These are phyloP conservation scores for Semnopithecus entellus DNA, from an alignment of 2,113 vertebrate genomes.

Conservation along the genomic window DNA sequence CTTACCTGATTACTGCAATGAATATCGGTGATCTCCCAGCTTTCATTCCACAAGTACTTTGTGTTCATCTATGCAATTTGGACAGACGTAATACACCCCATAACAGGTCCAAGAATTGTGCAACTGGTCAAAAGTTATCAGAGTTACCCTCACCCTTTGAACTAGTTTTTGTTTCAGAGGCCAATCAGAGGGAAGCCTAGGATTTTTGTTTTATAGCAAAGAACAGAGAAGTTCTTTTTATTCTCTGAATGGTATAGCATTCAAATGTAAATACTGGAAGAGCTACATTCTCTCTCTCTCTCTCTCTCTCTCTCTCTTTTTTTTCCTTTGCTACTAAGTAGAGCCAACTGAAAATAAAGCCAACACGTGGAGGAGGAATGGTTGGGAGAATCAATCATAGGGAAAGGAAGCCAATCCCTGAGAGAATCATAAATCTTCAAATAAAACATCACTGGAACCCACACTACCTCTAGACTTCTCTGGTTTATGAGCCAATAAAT, in stretches of 20 bases:
- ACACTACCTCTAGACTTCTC: conserved; percentile 8
- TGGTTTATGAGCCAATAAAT: conserved; percentile 7
- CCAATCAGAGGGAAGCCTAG: background rate
- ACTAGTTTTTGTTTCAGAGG: conserved; percentile 28
- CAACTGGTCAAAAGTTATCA: background rate
- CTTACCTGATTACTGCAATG: background rate
- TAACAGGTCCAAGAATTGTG: background rate
- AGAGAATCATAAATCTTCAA: background rate
- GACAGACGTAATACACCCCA: background rate
- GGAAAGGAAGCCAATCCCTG: conserved; percentile 11
- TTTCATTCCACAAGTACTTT: background rate
- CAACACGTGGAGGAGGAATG: background rate
- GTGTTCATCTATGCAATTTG: background rate
- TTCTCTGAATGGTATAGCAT: background rate
- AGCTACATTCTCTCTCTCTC: background rate
- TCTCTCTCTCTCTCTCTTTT: background rate
- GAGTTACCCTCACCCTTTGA: background rate
- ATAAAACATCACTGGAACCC: background rate
- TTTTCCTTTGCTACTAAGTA: background rate
- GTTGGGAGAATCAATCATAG: background rate
- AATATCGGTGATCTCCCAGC: background rate
- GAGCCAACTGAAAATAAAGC: background rate
- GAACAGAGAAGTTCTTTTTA: background rate
- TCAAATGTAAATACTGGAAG: background rate
- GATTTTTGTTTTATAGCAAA: background rate